These are phyloP conservation scores for Plecotus auritus DNA, from an alignment of 2,113 vertebrate genomes.

Conservation along the genomic window DNA sequence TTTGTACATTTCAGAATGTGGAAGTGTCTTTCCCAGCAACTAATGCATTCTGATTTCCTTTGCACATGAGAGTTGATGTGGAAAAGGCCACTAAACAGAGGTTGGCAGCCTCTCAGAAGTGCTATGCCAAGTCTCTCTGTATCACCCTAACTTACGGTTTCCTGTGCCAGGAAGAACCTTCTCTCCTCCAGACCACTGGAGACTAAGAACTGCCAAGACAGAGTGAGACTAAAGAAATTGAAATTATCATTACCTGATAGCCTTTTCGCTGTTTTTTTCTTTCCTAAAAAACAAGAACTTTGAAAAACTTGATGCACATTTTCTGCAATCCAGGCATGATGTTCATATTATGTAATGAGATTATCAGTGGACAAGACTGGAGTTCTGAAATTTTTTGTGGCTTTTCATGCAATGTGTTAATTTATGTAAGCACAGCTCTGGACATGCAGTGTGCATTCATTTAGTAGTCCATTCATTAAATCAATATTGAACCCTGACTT, in stretches of 20 bases:
- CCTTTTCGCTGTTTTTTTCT: constrained; percentile 27
- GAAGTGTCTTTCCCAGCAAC: constrained; percentile 23
- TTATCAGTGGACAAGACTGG: background rate
- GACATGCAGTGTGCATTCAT: background rate
- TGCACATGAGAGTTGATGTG: constrained; percentile 36
- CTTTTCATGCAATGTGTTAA: background rate
- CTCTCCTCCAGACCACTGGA: constrained; percentile 39
- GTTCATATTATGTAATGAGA: background rate
- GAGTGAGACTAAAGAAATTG: constrained; percentile 37
- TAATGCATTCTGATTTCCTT: constrained; percentile 37
- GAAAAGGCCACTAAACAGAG: constrained; percentile 53
- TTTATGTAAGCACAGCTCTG: background rate
- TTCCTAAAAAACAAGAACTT: constrained; percentile 29
- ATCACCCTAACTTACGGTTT: constrained; percentile 50
- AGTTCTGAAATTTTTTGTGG: background rate
- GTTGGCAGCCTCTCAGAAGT: constrained; percentile 55
- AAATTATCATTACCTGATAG: constrained; percentile 48
- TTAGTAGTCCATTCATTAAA: background rate
- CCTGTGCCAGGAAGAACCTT: constrained; percentile 14
- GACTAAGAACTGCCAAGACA: constrained; percentile 24
- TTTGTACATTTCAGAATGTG: constrained; percentile 38
- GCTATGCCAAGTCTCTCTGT: constrained; percentile 41
- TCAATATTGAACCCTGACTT: background rate
- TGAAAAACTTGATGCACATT: background rate
- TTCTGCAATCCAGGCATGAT: background rate